Percentiles rank a stretch among this genome's conserved stretches.
Conservation (phyloP, 2,113 vertebrate genomes). For the Pollachius pollachius region DNA sequence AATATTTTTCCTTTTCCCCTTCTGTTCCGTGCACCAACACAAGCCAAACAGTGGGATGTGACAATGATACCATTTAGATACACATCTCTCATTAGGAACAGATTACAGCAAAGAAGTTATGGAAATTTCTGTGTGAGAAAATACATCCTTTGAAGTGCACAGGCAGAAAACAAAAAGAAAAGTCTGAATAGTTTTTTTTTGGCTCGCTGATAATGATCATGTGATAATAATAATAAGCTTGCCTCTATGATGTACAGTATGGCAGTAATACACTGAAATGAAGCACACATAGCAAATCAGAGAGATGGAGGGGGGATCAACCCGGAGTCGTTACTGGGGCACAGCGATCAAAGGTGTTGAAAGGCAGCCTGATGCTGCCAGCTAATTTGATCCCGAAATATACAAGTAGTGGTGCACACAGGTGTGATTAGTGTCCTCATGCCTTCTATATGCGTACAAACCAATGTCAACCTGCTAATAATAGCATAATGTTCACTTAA, state of each 20-base stretch:
- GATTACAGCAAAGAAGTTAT: conserved; percentile 56
- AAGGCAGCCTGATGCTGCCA: too few relatives aligned
- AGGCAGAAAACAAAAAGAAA: conserved; percentile 39
- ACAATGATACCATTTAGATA: conserved; percentile 35
- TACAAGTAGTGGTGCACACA: conserved; percentile 48
- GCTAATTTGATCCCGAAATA: conserved; percentile 69
- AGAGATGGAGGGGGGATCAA: conserved; percentile 45
- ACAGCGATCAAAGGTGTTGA: too few relatives aligned
- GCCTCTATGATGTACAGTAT: conserved; percentile 51
- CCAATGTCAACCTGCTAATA: conserved; percentile 76
- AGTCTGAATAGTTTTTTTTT: conserved; percentile 8
- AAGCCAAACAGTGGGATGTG: conserved; percentile 17
- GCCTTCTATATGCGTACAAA: conserved; percentile 32
- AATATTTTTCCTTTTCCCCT: conserved; percentile 5
- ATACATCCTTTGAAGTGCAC: conserved; percentile 61
- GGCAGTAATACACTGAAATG: conserved; percentile 28
- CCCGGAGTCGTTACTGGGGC: conserved; percentile 6
- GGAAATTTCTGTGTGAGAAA: conserved; percentile 42
- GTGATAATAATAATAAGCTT: conserved; percentile 63
- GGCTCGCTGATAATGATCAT: conserved; percentile 58
- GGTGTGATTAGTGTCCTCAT: conserved; percentile 39
- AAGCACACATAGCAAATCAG: conserved; percentile 52
- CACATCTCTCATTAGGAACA: conserved; percentile 61
- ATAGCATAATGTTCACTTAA: conserved; percentile 61
- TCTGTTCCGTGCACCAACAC: conserved; percentile 19